Base-by-base conservation (phyloP, 2,113 vertebrate species). In the Xenopus tropicalis region DNA sequence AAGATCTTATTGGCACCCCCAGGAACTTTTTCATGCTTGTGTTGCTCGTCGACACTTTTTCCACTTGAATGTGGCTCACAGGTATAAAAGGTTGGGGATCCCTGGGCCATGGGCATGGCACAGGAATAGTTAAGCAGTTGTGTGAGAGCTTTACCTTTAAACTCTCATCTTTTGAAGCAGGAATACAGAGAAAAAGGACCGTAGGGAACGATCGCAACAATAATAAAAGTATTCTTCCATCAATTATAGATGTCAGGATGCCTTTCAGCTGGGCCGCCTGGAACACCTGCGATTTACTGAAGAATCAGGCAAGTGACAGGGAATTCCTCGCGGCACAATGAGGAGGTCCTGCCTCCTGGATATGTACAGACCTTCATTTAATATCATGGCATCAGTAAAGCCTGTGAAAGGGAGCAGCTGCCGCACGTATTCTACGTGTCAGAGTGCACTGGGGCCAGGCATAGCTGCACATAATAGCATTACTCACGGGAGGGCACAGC, bases 271-370 rank as follows among this genome's bases (percentile, higher is more conserved):
- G 66, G 73, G 66, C 66, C 21, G 66, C 44, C 73, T 63, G 59
- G 22, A 76, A 76, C 73, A 76, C 73, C 73, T 76, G 73, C 66
- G 14, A 63, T 56, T 56, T 63, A 76, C 44, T 69, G 73, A 75
- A 24, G 58, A 43, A 24, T 76, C 66, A 44, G 19, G 43, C 46
- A 69, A 76, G 73, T 76, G 73, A 76, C 66, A 76, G 73, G 14
- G 58, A n/a, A 62, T 44, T 23, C 66, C 73, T 66, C 56, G 25
- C 46, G 58, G 73, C 58, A 24, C 20, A 62, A 63, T 43, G 48
- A 69, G 58, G 66, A 54, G 73, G 57, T 56, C 66, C 58, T 76
- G 58, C 66, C 73, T 63, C 12, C 43, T 22, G 73, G 66, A 59
- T 56, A 24, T 52, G 24, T 22, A n/a, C 66, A 61, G 61, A 37